Base-by-base conservation (phyloP, 2,113 vertebrate genomes). In the Zootoca vivipara region DNA sequence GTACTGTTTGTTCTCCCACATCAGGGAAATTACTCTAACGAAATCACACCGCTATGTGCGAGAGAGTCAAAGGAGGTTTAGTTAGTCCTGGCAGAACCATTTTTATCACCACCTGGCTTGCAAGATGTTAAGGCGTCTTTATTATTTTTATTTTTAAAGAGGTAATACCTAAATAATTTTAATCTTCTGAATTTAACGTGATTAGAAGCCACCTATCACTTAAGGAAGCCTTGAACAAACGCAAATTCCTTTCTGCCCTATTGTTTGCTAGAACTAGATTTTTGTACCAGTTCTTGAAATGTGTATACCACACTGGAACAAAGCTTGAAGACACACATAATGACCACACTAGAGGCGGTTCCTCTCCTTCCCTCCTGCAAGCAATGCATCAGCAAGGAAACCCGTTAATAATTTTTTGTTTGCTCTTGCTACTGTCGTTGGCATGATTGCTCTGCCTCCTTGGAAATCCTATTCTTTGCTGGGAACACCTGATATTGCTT, bases 401-500 rank as follows among this genome's bases (percentile, higher is more conserved):
- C 35, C 89, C 40, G 40, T 86, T 81, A 84, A 89, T 80, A 93
- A 85, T 85, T 77, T 86, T 85, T 46, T 10, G 78, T 88, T 84
- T 28, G 12, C 58, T 35, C 18, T 87, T 83, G 5, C 13, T 38
- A 52, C 33, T 91, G 38, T 88, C 83, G 42, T 7, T 1, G 83
- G 89, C 82, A 93, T 81, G 91, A 90, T 89, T 94, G 84, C 89
- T 90, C 85, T 73, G 89, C 93, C 86, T 81, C 90, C 86, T 92
- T 92, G 92, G 93, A 91, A 94, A 94, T 93, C 26, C 89, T 88
- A 92, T 93, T 94, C 93, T 93, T 92, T 67, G 86, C 85, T 58
- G 79, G 40, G 6, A 52, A 73, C 78, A 85, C 88, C 78, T 89
- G 86, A 7, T 78, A 1, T 0, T 33, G 0, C 42, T 88, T 85